Evolutionary conservation across 2,113 vertebrate genomes (phyloP).

Genomic region (Montifringilla adamsi): DNA sequence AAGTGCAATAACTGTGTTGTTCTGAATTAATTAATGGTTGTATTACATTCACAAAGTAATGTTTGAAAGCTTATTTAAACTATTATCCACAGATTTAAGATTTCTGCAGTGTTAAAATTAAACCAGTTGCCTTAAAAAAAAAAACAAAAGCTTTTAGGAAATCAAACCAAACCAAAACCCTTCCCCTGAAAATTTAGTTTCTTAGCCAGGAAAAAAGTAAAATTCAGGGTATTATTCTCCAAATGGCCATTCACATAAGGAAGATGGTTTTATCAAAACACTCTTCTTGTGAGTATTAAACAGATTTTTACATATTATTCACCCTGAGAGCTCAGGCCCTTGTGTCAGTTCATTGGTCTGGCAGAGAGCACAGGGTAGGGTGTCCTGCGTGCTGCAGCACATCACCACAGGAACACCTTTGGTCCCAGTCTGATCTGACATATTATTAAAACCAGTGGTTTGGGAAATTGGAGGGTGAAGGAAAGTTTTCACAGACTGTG

Average conservation of each 20-base stretch:
- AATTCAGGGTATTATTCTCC: not conserved
- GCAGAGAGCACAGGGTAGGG: not conserved
- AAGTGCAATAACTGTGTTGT: not conserved
- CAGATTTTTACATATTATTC: not conserved
- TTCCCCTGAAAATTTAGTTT: not conserved
- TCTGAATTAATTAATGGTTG: not conserved
- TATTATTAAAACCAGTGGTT: not conserved
- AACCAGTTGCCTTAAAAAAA: not conserved
- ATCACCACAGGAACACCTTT: not conserved
- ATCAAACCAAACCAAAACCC: accelerated
- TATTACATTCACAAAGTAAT: not conserved
- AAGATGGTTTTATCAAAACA: not conserved
- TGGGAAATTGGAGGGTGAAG: not conserved
- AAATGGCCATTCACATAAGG: not conserved
- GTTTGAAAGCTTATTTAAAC: not conserved
- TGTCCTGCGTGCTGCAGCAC: not conserved
- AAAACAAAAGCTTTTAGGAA: not conserved
- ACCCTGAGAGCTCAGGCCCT: not conserved
- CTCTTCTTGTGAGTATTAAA: not conserved
- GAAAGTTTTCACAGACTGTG: not conserved
- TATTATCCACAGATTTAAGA: not conserved
- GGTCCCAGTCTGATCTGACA: not conserved
- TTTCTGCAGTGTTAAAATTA: not conserved
- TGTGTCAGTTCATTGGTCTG: not conserved
- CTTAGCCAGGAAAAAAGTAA: not conserved